phyloP scores from a whole-genome alignment of 2,797 vertebrate species.

The Scleropages formosus region DNA sequence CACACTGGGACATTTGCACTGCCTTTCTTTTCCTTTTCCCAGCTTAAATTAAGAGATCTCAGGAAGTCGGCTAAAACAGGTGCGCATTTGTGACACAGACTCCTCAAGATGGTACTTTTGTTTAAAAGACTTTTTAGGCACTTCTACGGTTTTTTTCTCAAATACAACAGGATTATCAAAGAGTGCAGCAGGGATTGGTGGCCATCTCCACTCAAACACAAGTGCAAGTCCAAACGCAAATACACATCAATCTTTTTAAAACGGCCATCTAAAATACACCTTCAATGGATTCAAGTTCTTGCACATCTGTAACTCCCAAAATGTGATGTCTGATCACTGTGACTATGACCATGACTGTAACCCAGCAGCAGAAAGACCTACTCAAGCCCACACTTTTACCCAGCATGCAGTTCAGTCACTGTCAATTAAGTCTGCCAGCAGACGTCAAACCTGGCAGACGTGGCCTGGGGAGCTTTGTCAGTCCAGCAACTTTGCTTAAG shows the following conservation, averaged over 20 bases:
- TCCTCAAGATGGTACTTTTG: conserved; percentile 28
- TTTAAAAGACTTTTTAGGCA: conserved; percentile 36
- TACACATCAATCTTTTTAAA: no score
- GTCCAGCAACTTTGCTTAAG: conserved; percentile 12
- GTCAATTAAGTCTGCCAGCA: conserved; percentile 26
- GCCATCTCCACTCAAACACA: background rate
- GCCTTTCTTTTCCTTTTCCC: background rate
- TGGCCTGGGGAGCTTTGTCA: background rate
- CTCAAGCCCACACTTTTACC: background rate
- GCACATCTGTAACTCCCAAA: no score
- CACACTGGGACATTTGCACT: background rate
- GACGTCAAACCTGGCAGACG: conserved; percentile 24
- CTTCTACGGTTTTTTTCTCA: conserved; percentile 39
- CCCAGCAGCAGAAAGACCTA: background rate
- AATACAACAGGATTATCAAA: conserved; percentile 27
- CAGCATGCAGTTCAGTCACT: background rate
- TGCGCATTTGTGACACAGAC: background rate
- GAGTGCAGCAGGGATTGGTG: background rate
- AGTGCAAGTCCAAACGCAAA: background rate
- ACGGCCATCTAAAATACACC: no score
- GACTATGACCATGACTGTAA: background rate
- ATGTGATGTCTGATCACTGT: no score
- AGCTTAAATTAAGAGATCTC: conserved; percentile 6
- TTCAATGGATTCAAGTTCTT: no score
- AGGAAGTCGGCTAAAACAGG: conserved; percentile 8